Evolutionary conservation across 2,113 vertebrate genomes (phyloP), one percentile per base, ranked within the genome.

Genomic region (Sigmodon hispidus): DNA sequence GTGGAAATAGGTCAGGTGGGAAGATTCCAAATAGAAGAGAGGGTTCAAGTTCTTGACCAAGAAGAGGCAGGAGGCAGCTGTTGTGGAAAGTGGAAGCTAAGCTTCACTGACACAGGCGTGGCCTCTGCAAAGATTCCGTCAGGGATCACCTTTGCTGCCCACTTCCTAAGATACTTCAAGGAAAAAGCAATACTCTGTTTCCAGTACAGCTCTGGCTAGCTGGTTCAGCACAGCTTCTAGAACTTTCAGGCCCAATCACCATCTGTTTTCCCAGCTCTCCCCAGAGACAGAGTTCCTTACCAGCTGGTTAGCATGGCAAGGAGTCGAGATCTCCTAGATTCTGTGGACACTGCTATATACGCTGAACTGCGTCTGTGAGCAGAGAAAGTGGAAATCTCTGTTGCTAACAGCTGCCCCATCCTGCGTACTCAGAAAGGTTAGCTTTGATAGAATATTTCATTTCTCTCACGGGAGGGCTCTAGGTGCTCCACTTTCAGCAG

Each of bases 401-500:
- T 26, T 85, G 75, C 40, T 76, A 22, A 75, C 84, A 8, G 65
- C 75, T 69, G 94, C 75, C 45, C 4, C n/a, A 63, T 75, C 84
- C 80, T 26, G 75, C 72, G 88, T 93, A 72, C n/a, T 73, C 0
- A 0, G 67, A 57, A 80, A 29, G 43, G 45, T 94, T 70, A 1
- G 16, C 36, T 6, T 36, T 1, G 43, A 31, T 40, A 63, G 52
- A 45, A 22, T 26, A 10, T 43, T 34, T 26, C 31, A 36, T 50
- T 65, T n/a, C 65, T 40, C 0, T 84, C 36, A 0, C n/a, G n/a
- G n/a, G 10, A 75, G 13, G 19, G 93, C 73, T n/a, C 29, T 36
- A 89, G 73, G 89, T 81, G 79, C 3, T 87, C 70, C 70, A 85
- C 85, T 81, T 93, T 63, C 73, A 81, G 80, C 79, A 93, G 63